Evolutionary conservation across 2,113 vertebrate genomes (phyloP).

Genomic region (Otus sunia): DNA sequence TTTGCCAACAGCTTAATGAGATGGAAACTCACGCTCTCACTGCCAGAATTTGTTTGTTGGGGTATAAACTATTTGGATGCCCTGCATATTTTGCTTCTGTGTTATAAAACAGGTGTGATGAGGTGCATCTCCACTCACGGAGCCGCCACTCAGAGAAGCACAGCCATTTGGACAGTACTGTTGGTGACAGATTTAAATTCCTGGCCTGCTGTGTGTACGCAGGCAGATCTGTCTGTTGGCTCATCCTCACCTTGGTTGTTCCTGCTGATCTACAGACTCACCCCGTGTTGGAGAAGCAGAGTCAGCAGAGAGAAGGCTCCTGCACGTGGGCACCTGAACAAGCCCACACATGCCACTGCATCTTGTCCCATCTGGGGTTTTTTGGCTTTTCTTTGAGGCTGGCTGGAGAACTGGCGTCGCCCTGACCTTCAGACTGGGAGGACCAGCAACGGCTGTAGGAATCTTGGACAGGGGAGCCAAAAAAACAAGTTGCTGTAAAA

Average conservation of each 20-base stretch:
- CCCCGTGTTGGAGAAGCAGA: neutral
- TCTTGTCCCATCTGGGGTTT: accelerated
- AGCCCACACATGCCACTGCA: neutral
- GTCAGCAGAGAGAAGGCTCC: neutral
- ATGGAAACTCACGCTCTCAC: slow-evolving; percentile 31
- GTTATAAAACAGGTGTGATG: slow-evolving; percentile 54
- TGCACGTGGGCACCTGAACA: neutral
- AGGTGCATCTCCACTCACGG: neutral
- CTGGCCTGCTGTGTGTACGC: accelerated
- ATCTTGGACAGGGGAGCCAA: neutral
- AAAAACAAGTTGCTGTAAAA: neutral
- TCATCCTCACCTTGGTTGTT: neutral
- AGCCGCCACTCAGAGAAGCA: neutral
- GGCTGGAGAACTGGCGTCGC: neutral
- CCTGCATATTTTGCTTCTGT: slow-evolving; percentile 15
- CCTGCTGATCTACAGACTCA: neutral
- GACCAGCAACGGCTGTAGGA: neutral
- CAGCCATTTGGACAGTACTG: neutral
- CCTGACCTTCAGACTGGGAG: neutral
- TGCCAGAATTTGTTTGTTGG: slow-evolving; percentile 42
- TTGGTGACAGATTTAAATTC: neutral
- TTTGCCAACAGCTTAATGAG: slow-evolving; percentile 58
- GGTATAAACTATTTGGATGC: slow-evolving; percentile 36
- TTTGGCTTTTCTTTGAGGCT: neutral
- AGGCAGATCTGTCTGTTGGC: neutral